A percentile compares a stretch with the other conserved stretches of the same genome.
phyloP scores from a whole-genome alignment of 2,888 invertebrate species.

The Perithous albicinctus region DNA sequence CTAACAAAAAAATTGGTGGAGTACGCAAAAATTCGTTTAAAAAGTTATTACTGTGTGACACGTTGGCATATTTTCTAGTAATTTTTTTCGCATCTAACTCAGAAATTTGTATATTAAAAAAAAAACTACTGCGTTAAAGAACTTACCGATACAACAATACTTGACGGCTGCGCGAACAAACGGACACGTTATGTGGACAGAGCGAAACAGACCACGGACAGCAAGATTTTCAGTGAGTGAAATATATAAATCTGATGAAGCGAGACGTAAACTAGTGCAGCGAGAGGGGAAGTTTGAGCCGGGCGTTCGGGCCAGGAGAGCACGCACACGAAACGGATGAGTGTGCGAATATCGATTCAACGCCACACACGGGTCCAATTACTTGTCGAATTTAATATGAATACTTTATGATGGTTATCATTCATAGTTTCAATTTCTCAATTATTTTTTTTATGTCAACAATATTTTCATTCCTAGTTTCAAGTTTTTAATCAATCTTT shows the following conservation, averaged over 20 bases:
- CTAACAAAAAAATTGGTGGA: too few relatives aligned
- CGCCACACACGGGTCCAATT: constrained; percentile 34
- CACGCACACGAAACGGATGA: constrained; percentile 9
- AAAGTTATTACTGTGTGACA: too few relatives aligned
- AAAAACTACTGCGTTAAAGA: constrained; percentile 33
- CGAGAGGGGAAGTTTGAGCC: constrained; percentile 33
- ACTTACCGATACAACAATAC: constrained; percentile 63
- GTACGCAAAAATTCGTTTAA: too few relatives aligned
- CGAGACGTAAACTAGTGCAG: neutral
- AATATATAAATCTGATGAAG: constrained; percentile 20
- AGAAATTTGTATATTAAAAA: neutral
- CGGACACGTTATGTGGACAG: constrained; percentile 63
- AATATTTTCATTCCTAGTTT: too few relatives aligned
- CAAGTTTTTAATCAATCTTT: neutral
- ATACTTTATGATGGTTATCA: constrained; percentile 26
- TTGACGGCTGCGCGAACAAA: constrained; percentile 65
- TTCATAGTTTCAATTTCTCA: constrained; percentile 33
- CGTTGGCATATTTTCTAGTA: too few relatives aligned
- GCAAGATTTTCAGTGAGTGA: constrained; percentile 65
- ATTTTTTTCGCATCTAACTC: too few relatives aligned
- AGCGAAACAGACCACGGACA: constrained; percentile 60
- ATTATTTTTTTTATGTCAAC: neutral
- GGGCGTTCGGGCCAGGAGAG: neutral
- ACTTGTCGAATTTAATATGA: constrained; percentile 58
- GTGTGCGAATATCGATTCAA: constrained; percentile 52